A percentile compares a stretch with the other conserved stretches of the same genome.
These are phyloP conservation scores for Symphodus melops DNA, from an alignment of 2,113 vertebrate species.

Conservation along the genomic window DNA sequence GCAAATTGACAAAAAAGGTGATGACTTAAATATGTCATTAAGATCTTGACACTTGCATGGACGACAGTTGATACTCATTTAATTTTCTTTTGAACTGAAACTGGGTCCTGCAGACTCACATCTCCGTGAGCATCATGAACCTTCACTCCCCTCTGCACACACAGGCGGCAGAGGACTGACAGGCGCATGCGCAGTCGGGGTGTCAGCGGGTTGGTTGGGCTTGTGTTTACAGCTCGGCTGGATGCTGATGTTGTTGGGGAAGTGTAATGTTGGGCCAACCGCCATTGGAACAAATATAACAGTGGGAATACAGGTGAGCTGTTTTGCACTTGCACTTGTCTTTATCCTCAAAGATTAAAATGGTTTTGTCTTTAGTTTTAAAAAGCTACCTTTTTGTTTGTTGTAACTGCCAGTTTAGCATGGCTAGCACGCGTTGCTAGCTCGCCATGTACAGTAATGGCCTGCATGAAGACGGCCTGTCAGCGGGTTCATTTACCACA, in stretches of 20 bases:
- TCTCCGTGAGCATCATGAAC: not conserved
- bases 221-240: conserved; percentile 85
- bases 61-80: not conserved
- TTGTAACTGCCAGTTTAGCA: conserved; percentile 49
- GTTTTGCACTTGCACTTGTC: not conserved
- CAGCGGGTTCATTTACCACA: conserved; percentile 3
- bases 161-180: conserved; percentile 22
- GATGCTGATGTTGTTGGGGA: conserved; percentile 72
- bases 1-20: too few relatives aligned
- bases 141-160: conserved; percentile 15
- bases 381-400: conserved; percentile 20
- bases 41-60: too few relatives aligned
- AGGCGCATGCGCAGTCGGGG: conserved; percentile 77
- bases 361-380: not conserved
- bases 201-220: conserved; percentile 70
- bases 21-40: not conserved
- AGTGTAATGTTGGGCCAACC: conserved; percentile 76
- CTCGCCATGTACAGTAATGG: conserved; percentile 53
- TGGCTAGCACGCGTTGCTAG: conserved; percentile 66
- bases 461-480: conserved; percentile 50
- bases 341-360: conserved; percentile 1
- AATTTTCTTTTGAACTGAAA: not conserved
- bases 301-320: conserved; percentile 73
- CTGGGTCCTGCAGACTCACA: not conserved
- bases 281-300: conserved; percentile 65